Percentiles rank a stretch among this genome's conserved stretches.
phyloP scores from a whole-genome alignment of 2,113 vertebrate species.

The Rhodinocichla rosea region DNA sequence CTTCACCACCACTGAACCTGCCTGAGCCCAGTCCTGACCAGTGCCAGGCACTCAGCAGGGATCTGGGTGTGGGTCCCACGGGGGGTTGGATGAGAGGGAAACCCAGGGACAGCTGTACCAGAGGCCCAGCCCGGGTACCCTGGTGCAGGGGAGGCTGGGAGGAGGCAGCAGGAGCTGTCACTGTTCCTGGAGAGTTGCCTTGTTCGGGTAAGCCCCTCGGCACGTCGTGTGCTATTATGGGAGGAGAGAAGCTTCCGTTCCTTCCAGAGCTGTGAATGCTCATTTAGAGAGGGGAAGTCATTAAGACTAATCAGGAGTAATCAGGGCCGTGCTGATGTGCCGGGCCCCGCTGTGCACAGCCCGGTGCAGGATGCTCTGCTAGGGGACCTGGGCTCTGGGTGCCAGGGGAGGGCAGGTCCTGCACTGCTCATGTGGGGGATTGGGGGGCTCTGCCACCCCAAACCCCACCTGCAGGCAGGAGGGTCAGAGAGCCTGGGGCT shows the following conservation, averaged over 20 bases:
- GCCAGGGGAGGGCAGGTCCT: neutral
- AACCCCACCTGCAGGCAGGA: accelerated
- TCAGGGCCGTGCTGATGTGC: neutral
- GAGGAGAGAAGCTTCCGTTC: slow-evolving; percentile 21
- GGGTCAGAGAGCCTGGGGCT: accelerated
- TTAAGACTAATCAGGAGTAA: slow-evolving; percentile 51
- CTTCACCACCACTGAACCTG: neutral
- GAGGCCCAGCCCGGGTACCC: neutral
- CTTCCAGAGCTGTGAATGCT: slow-evolving; percentile 11
- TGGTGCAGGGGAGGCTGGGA: neutral
- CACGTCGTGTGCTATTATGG: neutral
- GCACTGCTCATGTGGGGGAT: accelerated
- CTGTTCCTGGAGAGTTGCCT: neutral
- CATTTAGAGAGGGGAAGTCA: slow-evolving; percentile 41
- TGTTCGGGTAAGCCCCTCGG: neutral
- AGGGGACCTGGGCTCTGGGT: neutral
- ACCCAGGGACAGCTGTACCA: accelerated
- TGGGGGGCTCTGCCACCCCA: neutral
- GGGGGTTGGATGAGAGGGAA: neutral
- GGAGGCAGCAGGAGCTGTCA: neutral
- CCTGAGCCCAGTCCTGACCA: neutral
- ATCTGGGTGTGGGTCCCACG: accelerated
- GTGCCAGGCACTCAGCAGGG: accelerated
- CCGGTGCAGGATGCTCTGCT: neutral
- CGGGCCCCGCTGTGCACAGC: accelerated